A percentile compares a stretch with the other conserved stretches of the same genome.
These are phyloP conservation scores for Nephila pilipes DNA, from an alignment of 1,140 invertebrate species.

Conservation along the genomic window DNA sequence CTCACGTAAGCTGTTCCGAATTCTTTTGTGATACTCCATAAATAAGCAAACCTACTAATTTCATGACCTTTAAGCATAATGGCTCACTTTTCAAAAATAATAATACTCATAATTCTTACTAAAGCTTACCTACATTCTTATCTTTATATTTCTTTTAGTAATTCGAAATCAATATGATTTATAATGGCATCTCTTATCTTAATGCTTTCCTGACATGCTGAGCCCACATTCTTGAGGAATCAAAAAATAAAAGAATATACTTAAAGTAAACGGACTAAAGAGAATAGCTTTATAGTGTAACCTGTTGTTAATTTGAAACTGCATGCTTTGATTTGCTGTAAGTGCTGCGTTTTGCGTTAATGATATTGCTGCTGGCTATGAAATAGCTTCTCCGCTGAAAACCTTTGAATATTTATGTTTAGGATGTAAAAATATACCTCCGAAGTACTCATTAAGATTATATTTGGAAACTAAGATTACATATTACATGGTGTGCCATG, in stretches of 20 bases:
- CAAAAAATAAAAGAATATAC: not conserved
- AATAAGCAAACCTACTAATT: not conserved
- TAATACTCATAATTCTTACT: conserved; percentile 14
- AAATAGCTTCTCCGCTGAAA: too few relatives aligned
- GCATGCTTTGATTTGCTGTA: too few relatives aligned
- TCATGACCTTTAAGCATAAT: conserved; percentile 2
- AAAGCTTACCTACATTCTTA: conserved; percentile 10
- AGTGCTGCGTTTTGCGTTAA: too few relatives aligned
- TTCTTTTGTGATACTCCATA: not conserved
- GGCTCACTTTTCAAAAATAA: conserved; percentile 14
- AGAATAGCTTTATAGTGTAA: too few relatives aligned
- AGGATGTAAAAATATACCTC: too few relatives aligned
- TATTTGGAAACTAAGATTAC: too few relatives aligned
- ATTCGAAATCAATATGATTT: conserved; percentile 16
- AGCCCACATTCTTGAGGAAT: not conserved
- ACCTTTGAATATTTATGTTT: too few relatives aligned
- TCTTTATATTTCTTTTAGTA: not conserved
- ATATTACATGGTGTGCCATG: too few relatives aligned
- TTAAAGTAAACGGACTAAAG: too few relatives aligned
- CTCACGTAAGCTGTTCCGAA: not conserved
- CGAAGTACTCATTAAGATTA: too few relatives aligned
- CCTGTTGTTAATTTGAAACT: too few relatives aligned
- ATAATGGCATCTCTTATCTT: conserved; percentile 17
- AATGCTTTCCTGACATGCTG: not conserved
- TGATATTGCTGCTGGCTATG: too few relatives aligned